Conservation (phyloP, 2,113 vertebrate genomes). For the Aspiorhynchus laticeps region DNA sequence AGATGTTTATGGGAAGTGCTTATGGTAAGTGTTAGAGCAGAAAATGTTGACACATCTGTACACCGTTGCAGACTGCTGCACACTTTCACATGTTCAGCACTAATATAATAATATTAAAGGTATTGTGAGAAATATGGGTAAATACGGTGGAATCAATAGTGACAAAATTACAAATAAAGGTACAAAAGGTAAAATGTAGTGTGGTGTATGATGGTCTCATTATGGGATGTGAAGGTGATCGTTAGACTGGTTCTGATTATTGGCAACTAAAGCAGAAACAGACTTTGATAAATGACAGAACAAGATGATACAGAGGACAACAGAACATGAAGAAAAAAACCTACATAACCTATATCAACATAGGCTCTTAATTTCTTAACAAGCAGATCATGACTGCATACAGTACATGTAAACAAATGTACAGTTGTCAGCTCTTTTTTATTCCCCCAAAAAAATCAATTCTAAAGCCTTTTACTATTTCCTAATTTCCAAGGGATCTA, state of each 20-base stretch:
- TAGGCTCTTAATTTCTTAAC: not conserved
- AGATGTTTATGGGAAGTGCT: not conserved
- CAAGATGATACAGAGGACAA: not conserved
- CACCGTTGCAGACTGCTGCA: not conserved
- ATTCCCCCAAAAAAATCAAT: too few relatives aligned
- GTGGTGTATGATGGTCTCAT: not conserved
- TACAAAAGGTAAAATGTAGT: not conserved
- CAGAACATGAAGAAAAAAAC: not conserved
- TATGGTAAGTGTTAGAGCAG: not conserved
- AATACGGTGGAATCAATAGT: not conserved
- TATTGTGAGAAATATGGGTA: not conserved
- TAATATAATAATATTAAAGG: not conserved
- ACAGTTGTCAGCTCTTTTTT: too few relatives aligned
- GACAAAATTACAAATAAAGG: too few relatives aligned
- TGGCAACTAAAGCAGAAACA: not conserved
- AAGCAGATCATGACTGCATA: not conserved
- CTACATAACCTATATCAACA: not conserved
- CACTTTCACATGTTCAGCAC: not conserved
- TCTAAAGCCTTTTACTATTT: not conserved
- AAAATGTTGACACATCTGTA: not conserved
- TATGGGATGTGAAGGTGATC: not conserved
- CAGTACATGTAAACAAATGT: not conserved
- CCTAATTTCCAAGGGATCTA: not conserved
- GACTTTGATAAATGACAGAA: not conserved
- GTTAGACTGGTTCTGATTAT: too few relatives aligned